A percentile compares a stretch with the other conserved stretches of the same genome.
phyloP scores from a whole-genome alignment of 2,888 invertebrate species.

The Trichogramma evanescens region DNA sequence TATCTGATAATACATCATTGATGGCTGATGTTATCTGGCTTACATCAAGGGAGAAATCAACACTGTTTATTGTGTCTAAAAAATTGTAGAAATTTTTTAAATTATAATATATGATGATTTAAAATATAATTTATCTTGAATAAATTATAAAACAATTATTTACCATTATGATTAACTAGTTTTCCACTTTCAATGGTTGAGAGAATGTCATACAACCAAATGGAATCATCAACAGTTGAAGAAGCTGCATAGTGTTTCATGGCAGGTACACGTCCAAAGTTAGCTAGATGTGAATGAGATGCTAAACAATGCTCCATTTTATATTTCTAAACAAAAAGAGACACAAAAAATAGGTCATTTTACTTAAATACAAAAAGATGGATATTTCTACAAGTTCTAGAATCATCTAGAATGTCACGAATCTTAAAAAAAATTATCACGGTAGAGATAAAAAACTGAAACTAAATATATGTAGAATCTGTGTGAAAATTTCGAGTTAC shows the following conservation, averaged over 20 bases:
- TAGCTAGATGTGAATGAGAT: constrained; percentile 76
- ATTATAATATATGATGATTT: no score
- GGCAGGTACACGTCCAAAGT: constrained; percentile 67
- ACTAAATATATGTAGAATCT: no score
- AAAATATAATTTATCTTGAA: not conserved
- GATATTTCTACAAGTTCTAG: no score
- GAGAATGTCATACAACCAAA: constrained; percentile 77
- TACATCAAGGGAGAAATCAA: constrained; percentile 69
- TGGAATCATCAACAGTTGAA: constrained; percentile 83
- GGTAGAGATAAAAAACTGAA: no score
- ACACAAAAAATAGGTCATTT: not conserved
- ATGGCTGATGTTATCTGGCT: constrained; percentile 78
- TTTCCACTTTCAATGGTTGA: constrained; percentile 71
- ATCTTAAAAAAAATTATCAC: no score
- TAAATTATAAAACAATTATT: constrained; percentile 2
- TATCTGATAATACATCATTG: constrained; percentile 81
- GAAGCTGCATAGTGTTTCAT: constrained; percentile 72
- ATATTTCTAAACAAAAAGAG: constrained; percentile 45
- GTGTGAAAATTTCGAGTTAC: no score
- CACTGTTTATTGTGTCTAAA: constrained; percentile 64
- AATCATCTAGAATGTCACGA: no score
- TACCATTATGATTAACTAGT: constrained; percentile 73
- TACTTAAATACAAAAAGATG: no score
- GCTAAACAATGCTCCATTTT: constrained; percentile 75
- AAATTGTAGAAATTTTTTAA: not conserved